Percentiles rank a stretch among this genome's conserved stretches.
phyloP scores from a whole-genome alignment of 2,113 vertebrate genomes.

The Emydura subglobosa region DNA sequence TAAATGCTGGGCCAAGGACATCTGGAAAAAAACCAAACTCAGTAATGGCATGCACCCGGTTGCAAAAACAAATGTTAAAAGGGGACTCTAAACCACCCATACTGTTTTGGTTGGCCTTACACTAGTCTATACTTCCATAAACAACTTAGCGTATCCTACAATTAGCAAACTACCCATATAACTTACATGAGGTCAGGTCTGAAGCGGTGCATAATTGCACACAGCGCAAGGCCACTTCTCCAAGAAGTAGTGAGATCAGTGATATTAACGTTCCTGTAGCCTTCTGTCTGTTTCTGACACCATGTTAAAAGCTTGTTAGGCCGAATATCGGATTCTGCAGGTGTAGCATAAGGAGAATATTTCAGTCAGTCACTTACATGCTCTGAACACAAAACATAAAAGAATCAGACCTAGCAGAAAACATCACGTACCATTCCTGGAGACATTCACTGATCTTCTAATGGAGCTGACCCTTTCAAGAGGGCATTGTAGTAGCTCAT shows the following conservation, averaged over 20 bases:
- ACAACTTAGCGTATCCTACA: not conserved
- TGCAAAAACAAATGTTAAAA: not conserved
- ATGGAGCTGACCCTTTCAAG: conserved; percentile 87
- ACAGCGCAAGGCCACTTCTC: conserved; percentile 90
- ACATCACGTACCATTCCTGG: conserved; percentile 82
- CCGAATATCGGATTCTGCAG: conserved; percentile 90
- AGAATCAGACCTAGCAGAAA: not conserved
- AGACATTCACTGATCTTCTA: conserved; percentile 89
- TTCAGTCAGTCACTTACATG: not conserved
- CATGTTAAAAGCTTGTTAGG: conserved; percentile 93
- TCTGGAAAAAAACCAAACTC: not conserved
- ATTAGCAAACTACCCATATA: not conserved
- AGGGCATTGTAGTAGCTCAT: conserved; percentile 85
- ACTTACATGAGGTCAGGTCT: conserved; percentile 94
- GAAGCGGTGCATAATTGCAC: conserved; percentile 95
- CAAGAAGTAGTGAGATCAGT: conserved; percentile 91
- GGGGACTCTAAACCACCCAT: not conserved
- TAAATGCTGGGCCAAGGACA: not conserved
- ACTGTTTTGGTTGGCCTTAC: not conserved
- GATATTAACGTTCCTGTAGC: conserved; percentile 86
- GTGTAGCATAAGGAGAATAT: not conserved
- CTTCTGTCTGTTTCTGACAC: conserved; percentile 96
- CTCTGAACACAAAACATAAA: not conserved
- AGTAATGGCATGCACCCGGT: not conserved
- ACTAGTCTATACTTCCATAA: not conserved